Base-by-base conservation (phyloP, 37 sponge, comb jelly and placozoan genomes). In the Cladorhizidae sp. region DNA sequence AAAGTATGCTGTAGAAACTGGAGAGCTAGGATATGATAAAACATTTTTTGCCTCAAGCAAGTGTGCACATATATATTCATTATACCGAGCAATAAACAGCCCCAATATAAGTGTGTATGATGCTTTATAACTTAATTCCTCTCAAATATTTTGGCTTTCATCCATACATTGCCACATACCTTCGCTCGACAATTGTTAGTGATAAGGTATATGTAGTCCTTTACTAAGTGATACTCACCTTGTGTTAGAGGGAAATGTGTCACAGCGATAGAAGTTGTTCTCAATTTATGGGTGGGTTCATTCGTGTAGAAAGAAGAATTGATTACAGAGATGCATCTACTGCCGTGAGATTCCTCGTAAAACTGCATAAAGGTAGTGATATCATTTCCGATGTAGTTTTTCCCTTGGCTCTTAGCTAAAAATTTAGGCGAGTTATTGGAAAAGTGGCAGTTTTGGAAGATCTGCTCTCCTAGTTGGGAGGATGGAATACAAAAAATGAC, bases 321-420 rank as follows among this genome's bases (percentile, higher is more conserved):
- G 23, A n/a, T 33, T n/a, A 76, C 14, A 39, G 28, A 28, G 11
- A 61, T 11, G 26, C 62, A 76, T 1, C 57, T 11, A 32, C 45
- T 22, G 23, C 41, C 25, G 11, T 3, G 25, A 71, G 1, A 41
- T n/a, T 41, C 2, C 3, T 42, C 36, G 31, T 8, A 6, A 61
- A 61, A 76, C 42, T 25, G 12, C 77, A 76, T 38, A 15, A 22
- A 39, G 11, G 59, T 18, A 6, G 77, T 76, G 26, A 76, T 59
- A 22, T 17, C 41, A 38, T 33, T 56, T 36, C 63, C 77, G 59
- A 76, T 40, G 43, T 62, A 76, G 41, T 61, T 76, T 39, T 29
- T 33, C 21, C 74, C 56, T 29, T 57, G 26, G 2, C 36, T 23
- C 15, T 23, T 23, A 2, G 21, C 1, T 38, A 61, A 5, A 35